A percentile compares a stretch with the other conserved stretches of the same genome.
Evolutionary conservation across 2,113 vertebrate genomes (phyloP).

Genomic region (Cottus gobio): DNA sequence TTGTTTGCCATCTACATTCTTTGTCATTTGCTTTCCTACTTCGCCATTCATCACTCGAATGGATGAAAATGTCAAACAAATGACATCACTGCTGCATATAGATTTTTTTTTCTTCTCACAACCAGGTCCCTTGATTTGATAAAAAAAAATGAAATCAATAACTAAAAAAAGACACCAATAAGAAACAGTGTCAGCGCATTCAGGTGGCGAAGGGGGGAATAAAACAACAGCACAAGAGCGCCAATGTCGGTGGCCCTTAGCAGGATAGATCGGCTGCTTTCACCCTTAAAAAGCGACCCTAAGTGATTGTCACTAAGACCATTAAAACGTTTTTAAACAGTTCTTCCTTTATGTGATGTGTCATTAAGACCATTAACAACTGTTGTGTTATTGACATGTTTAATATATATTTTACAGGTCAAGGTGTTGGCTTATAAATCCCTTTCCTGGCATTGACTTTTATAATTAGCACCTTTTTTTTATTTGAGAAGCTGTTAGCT

Average conservation of each 20-base stretch:
- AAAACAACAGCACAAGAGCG: slow-evolving; percentile 26
- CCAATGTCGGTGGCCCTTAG: slow-evolving; percentile 9
- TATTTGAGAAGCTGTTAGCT: slow-evolving; percentile 29
- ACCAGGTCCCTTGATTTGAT: slow-evolving; percentile 76
- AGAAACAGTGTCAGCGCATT: slow-evolving; percentile 64
- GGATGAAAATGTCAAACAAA: slow-evolving; percentile 78
- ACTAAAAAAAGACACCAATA: slow-evolving; percentile 75
- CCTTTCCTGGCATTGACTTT: slow-evolving; percentile 44
- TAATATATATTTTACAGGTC: not conserved
- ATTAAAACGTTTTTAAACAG: not conserved
- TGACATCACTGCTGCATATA: slow-evolving; percentile 74
- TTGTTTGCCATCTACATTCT: slow-evolving; percentile 41
- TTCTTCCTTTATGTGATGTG: not conserved
- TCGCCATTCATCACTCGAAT: slow-evolving; percentile 67
- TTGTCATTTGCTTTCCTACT: slow-evolving; percentile 55
- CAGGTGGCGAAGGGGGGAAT: slow-evolving; percentile 37
- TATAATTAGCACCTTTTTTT: slow-evolving; percentile 66
- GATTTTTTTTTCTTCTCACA: slow-evolving; percentile 65
- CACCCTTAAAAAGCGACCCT: not conserved
- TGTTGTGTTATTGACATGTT: not conserved
- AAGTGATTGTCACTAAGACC: not conserved
- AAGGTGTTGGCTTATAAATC: slow-evolving; percentile 7
- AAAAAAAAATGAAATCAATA: slow-evolving; percentile 75
- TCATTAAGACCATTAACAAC: not conserved
- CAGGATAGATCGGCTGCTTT: not conserved